Percentiles rank a stretch among this genome's conserved stretches.
Evolutionary conservation across 2,113 vertebrate species (phyloP).

Genomic region (Equus przewalskii): DNA sequence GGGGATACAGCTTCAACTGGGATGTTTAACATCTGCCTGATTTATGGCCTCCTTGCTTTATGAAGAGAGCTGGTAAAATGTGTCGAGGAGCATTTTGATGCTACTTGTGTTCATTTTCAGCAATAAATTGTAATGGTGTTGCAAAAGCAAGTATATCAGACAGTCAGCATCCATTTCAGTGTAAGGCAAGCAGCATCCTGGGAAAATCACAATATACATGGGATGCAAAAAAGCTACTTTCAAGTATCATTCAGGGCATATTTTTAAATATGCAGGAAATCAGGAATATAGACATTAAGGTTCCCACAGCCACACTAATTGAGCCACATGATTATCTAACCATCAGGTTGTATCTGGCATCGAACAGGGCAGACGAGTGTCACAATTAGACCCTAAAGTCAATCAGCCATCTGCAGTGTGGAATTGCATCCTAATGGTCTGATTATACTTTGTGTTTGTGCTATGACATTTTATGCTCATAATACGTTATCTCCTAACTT

Average conservation of each 20-base stretch:
- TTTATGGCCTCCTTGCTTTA: conserved; percentile 57
- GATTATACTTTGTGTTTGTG: conserved; percentile 28
- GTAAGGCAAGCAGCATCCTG: conserved; percentile 17
- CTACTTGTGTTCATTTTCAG: conserved; percentile 61
- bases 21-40: conserved; percentile 70
- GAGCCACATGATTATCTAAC: conserved; percentile 63
- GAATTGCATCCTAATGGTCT: conserved; percentile 42
- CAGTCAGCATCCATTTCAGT: conserved; percentile 49
- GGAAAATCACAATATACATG: conserved; percentile 47
- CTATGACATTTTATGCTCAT: conserved; percentile 2
- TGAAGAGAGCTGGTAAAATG: conserved; percentile 67
- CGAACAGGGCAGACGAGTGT: neutral
- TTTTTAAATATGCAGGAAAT: conserved; percentile 76
- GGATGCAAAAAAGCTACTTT: conserved; percentile 51
- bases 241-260: conserved; percentile 42
- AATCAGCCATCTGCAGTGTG: conserved; percentile 71
- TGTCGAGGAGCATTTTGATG: conserved; percentile 59
- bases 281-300: conserved; percentile 41
- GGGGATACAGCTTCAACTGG: neutral
- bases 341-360: conserved; percentile 58
- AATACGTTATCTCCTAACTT: conserved; percentile 30
- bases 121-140: conserved; percentile 63
- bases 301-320: conserved; percentile 65
- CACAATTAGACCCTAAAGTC: conserved; percentile 55
- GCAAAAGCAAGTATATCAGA: conserved; percentile 58